These are phyloP conservation scores for Anolis apletophallus DNA, from an alignment of 2,797 vertebrate species.

Conservation along the genomic window DNA sequence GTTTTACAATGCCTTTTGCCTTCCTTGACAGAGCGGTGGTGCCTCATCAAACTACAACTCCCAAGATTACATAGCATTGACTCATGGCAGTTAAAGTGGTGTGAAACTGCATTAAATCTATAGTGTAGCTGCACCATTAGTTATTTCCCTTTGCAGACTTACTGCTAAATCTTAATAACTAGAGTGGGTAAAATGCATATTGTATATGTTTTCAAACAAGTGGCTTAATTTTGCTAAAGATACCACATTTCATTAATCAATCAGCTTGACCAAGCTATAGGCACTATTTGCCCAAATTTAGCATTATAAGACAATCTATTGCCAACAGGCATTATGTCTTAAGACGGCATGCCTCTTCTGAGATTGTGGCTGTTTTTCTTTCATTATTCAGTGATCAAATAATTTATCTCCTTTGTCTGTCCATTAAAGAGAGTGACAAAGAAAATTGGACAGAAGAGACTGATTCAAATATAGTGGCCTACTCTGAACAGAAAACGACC, in stretches of 20 bases:
- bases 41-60: too few relatives aligned
- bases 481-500: background rate
- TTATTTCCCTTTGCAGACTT: background rate
- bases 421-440: background rate
- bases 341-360: background rate
- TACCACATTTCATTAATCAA: background rate
- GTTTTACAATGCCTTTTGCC: too few relatives aligned
- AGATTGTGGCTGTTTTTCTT: background rate
- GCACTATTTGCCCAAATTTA: background rate
- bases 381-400: background rate
- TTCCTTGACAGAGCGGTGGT: too few relatives aligned
- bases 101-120: too few relatives aligned
- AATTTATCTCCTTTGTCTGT: background rate
- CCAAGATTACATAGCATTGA: too few relatives aligned
- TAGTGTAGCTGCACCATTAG: too few relatives aligned
- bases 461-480: background rate
- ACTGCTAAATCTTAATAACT: background rate
- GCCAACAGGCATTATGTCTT: background rate
- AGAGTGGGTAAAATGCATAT: background rate
- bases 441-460: background rate
- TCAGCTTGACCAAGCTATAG: background rate
- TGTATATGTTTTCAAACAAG: background rate
- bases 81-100: too few relatives aligned
- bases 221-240: background rate
- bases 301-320: background rate